phyloP scores from a whole-genome alignment of 1,140 invertebrate genomes.

The Trypoxylus dichotomus region DNA sequence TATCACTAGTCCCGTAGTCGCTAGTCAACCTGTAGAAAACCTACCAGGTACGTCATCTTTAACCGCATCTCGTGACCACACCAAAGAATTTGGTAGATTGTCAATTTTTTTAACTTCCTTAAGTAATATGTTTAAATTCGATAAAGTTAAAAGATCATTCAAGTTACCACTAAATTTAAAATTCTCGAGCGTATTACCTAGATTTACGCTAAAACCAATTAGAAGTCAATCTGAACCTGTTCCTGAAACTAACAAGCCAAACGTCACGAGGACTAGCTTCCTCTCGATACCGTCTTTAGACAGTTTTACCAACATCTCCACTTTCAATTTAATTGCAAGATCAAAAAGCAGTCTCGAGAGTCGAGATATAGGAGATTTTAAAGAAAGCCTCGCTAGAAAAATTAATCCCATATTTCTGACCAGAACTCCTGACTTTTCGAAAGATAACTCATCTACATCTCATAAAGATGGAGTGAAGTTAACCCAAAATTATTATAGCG shows the following conservation, averaged over 20 bases:
- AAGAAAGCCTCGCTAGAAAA: background rate
- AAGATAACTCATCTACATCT: background rate
- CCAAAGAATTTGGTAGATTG: background rate
- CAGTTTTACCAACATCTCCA: slow-evolving; percentile 7
- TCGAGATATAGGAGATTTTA: background rate
- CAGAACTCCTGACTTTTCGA: background rate
- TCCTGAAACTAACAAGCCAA: background rate
- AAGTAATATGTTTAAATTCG: background rate
- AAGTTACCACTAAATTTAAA: background rate
- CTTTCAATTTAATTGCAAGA: background rate
- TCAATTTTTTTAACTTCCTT: background rate
- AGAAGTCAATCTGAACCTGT: background rate
- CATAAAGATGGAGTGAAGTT: background rate
- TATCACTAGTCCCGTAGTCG: slow-evolving; percentile 52
- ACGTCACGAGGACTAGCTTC: background rate
- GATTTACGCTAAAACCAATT: background rate
- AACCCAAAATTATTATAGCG: background rate
- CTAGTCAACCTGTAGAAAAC: slow-evolving; percentile 47
- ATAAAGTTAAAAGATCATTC: background rate
- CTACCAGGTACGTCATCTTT: slow-evolving; percentile 28
- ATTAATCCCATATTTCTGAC: background rate
- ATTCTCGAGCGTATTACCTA: background rate
- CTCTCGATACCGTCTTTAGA: background rate
- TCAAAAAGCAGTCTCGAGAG: background rate
- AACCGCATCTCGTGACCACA: background rate